Evolutionary conservation across 2,113 vertebrate species (phyloP).

Genomic region (Indicator indicator): DNA sequence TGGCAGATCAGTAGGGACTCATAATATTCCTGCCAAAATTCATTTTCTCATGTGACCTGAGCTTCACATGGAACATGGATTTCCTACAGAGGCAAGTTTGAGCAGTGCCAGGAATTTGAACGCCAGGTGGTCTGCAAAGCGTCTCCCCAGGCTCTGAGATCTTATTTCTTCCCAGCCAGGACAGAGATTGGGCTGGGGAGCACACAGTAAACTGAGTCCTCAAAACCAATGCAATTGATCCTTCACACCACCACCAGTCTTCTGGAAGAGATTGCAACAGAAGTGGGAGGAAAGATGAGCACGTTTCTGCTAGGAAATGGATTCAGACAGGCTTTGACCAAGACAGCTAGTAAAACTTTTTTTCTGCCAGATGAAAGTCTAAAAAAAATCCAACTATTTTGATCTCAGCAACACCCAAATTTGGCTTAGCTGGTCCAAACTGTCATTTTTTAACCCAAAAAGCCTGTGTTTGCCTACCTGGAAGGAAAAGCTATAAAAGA

Average conservation of each 20-base stretch:
- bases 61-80: slow-evolving; percentile 62
- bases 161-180: slow-evolving; percentile 50
- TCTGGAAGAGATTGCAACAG: slow-evolving; percentile 2
- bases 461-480: background rate
- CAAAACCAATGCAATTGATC: slow-evolving; percentile 13
- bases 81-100: slow-evolving; percentile 56
- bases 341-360: background rate
- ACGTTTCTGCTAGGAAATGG: slow-evolving; percentile 28
- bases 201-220: slow-evolving; percentile 27
- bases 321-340: slow-evolving; percentile 51
- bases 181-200: background rate
- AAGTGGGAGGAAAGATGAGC: slow-evolving; percentile 52
- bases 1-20: slow-evolving; percentile 55
- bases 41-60: slow-evolving; percentile 64
- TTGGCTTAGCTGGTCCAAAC: slow-evolving; percentile 47
- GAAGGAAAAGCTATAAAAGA: background rate
- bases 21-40: slow-evolving; percentile 63
- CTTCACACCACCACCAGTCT: slow-evolving; percentile 5
- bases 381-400: slow-evolving; percentile 8
- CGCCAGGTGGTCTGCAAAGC: slow-evolving; percentile 59
- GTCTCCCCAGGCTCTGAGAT: slow-evolving; percentile 42
- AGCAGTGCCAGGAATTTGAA: slow-evolving; percentile 56
- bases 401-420: background rate
- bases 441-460: background rate
- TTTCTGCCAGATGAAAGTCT: slow-evolving; percentile 32